These are phyloP conservation scores for Drosophila cognata DNA, from an alignment of 2,888 invertebrate genomes.

Conservation along the genomic window DNA sequence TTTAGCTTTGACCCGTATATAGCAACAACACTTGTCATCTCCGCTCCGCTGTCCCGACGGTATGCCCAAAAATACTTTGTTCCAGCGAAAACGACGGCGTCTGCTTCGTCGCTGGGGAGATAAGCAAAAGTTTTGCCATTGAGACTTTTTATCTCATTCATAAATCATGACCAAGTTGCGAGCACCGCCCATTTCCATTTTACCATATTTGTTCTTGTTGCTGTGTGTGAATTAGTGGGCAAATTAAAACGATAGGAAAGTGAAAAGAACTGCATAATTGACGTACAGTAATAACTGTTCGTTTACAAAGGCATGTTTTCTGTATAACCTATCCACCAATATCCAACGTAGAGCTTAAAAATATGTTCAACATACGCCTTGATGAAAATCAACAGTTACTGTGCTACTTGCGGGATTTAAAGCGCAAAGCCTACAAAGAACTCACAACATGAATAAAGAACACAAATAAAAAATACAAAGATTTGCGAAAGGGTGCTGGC, in stretches of 20 bases:
- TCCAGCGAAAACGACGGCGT: not conserved
- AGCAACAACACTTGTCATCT: not conserved
- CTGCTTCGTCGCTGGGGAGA: slow-evolving; percentile 16
- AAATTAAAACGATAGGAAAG: not conserved
- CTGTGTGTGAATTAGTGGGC: not conserved
- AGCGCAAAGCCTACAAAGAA: slow-evolving; percentile 15
- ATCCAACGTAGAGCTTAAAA: not conserved
- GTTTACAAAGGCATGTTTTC: slow-evolving; percentile 21
- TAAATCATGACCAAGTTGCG: slow-evolving; percentile 67
- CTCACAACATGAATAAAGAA: not conserved
- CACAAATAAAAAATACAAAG: slow-evolving; percentile 5
- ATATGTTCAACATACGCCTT: slow-evolving; percentile 24
- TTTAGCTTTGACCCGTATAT: slow-evolving; percentile 49
- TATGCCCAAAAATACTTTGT: slow-evolving; percentile 54
- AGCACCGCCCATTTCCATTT: slow-evolving; percentile 36
- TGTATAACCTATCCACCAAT: not conserved
- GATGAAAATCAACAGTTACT: not conserved
- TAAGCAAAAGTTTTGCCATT: slow-evolving; percentile 59
- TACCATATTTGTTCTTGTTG: not conserved
- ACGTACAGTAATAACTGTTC: slow-evolving; percentile 17
- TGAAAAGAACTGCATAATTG: not conserved
- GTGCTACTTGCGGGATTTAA: slow-evolving; percentile 6
- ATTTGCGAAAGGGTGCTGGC: not conserved
- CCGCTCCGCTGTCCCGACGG: not conserved
- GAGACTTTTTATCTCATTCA: slow-evolving; percentile 71